Evolutionary conservation across 1,140 invertebrate species (phyloP).

Genomic region (Stenopsyche tienmushanensis): DNA sequence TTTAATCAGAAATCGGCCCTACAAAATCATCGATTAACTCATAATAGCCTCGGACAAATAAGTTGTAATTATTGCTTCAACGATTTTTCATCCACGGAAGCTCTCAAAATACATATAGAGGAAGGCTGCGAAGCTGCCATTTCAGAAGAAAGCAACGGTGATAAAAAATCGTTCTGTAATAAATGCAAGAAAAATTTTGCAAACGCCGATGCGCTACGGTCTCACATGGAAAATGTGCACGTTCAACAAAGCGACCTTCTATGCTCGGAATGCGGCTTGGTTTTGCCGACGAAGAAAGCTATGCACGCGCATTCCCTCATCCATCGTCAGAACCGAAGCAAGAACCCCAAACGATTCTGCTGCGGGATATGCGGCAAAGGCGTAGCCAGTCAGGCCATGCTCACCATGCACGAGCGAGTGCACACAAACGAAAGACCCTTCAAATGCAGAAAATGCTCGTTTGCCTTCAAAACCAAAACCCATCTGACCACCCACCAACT

Average conservation of each 20-base stretch:
- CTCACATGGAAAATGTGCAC: slow-evolving; percentile 52
- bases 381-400: slow-evolving; percentile 57
- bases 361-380: slow-evolving; percentile 51
- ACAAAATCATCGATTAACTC: no score
- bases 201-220: slow-evolving; percentile 49
- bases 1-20: no score
- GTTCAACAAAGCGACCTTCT: slow-evolving; percentile 44
- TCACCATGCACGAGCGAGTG: slow-evolving; percentile 59
- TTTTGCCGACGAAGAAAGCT: slow-evolving; percentile 44
- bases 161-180: slow-evolving; percentile 53
- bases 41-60: slow-evolving; percentile 51
- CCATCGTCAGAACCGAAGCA: slow-evolving; percentile 45
- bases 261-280: slow-evolving; percentile 47
- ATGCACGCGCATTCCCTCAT: slow-evolving; percentile 44
- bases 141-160: slow-evolving; percentile 47
- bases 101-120: slow-evolving; percentile 45
- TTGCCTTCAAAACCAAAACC: slow-evolving; percentile 59
- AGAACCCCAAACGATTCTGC: slow-evolving; percentile 48
- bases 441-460: slow-evolving; percentile 55
- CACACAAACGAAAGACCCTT: slow-evolving; percentile 59
- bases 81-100: slow-evolving; percentile 46
- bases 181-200: slow-evolving; percentile 57
- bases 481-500: slow-evolving; percentile 57
- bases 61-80: slow-evolving; percentile 48
- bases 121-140: slow-evolving; percentile 46